These are phyloP conservation scores for Liodrosophila aerea DNA, from an alignment of 2,888 invertebrate species.

Conservation along the genomic window DNA sequence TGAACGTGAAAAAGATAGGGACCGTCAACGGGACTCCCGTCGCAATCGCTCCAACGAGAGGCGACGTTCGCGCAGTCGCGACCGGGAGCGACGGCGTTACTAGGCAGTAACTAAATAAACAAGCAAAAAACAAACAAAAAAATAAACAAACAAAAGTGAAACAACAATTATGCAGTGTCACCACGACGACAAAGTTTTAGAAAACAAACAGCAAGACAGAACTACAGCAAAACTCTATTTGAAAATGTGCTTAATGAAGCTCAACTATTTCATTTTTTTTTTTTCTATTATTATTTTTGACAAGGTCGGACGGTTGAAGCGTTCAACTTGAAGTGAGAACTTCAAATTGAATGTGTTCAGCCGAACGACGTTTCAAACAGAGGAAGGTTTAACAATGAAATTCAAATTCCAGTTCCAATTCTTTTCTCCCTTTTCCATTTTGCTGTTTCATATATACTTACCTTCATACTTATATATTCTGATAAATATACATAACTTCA, in stretches of 20 bases:
- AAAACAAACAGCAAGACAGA: conserved; percentile 27
- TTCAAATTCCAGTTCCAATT: no score
- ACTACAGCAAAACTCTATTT: conserved; percentile 31
- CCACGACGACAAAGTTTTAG: conserved; percentile 40
- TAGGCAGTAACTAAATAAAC: conserved; percentile 57
- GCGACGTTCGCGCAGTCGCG: conserved; percentile 79
- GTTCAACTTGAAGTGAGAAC: conserved; percentile 64
- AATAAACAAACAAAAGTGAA: conserved; percentile 42
- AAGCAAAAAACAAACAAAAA: conserved; percentile 56
- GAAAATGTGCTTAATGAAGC: conserved; percentile 23
- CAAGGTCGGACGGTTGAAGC: conserved; percentile 29
- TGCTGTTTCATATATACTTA: conserved; percentile 56
- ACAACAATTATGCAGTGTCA: conserved; percentile 26
- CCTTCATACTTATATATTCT: conserved; percentile 25
- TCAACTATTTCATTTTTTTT: conserved; percentile 11
- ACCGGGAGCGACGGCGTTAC: conserved; percentile 81
- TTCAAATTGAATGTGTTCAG: conserved; percentile 63
- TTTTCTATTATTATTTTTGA: conserved; percentile 27
- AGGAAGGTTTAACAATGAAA: conserved; percentile 42
- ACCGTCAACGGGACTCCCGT: conserved; percentile 71
- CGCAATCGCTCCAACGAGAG: conserved; percentile 79
- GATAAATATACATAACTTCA: conserved; percentile 63
- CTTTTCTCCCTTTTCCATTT: conserved; percentile 33
- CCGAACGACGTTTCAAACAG: conserved; percentile 22
- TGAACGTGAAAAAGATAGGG: conserved; percentile 78